Evolutionary conservation across 2,113 vertebrate genomes (phyloP), one percentile per base, ranked within the genome.

Genomic region (Orthonyx spaldingii): DNA sequence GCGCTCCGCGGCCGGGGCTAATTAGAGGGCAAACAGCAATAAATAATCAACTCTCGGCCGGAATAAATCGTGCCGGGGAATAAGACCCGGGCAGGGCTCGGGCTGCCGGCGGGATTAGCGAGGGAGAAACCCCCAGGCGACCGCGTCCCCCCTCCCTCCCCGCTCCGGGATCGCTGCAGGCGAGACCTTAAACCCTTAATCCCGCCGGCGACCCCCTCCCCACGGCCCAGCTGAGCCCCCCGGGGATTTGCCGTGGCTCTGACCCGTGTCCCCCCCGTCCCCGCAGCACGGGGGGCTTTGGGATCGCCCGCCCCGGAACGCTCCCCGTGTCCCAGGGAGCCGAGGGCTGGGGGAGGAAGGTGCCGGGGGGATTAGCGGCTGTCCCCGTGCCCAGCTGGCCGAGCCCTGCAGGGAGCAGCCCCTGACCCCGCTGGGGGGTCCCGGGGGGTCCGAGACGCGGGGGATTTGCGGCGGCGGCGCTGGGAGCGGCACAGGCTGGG

Each of bases 271-370:
- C 76, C 18, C 66, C 18, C 28, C 1, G 6, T 14, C 26, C 64
- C 44, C 9, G 1, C 14, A 1, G 35, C 37, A 7, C 28, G 10
- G 16, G 18, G n/a, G 55, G 13, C 0, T 30, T 18, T 5, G 41
- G 71, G 49, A 10, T 49, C 21, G n/a, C 30, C 42, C 23, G 1
- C 8, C n/a, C 57, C 1, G 10, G 41, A 8, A 4, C 21, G 12
- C 23, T 23, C 32, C 50, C 30, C 2, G 1, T 4, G 3, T 13
- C 26, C 22, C 2, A 0, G 4, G 0, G 16, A 50, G 65, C 20
- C 1, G 15, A 14, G 63, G 72, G 68, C 8, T 42, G 5, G 26
- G n/a, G 9, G 20, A 50, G 39, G 41, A 44, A 16, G 41, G 44
- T 21, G 13, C 50, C 26, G 22, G n/a, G 0, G 41, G 78, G 83